These are phyloP conservation scores for Orgyia antiqua DNA, from an alignment of 2,888 invertebrate species.

Conservation along the genomic window DNA sequence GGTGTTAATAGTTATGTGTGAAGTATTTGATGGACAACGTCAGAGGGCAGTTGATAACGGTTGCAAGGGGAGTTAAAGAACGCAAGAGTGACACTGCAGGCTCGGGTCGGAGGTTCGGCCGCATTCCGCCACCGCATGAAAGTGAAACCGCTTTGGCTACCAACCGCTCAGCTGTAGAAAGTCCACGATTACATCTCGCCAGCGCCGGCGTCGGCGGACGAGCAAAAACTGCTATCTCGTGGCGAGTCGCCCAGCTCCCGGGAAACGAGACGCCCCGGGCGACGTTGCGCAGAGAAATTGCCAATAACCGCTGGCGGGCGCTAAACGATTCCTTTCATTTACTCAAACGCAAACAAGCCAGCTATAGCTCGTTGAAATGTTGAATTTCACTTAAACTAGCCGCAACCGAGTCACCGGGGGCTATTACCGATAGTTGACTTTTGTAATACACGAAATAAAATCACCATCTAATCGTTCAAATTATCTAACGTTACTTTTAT, in stretches of 20 bases:
- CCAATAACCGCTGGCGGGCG: slow-evolving; percentile 38
- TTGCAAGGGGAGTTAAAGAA: slow-evolving; percentile 14
- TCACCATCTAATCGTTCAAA: slow-evolving; percentile 32
- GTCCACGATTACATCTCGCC: slow-evolving; percentile 70
- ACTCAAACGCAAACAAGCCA: slow-evolving; percentile 13
- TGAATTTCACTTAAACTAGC: slow-evolving; percentile 52
- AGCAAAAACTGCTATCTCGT: slow-evolving; percentile 70
- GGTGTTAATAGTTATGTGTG: slow-evolving; percentile 33
- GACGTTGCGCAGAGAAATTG: slow-evolving; percentile 51
- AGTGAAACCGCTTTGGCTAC: slow-evolving; percentile 68
- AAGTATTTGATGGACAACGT: too few relatives aligned
- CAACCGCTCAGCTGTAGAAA: slow-evolving; percentile 72
- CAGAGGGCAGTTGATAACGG: slow-evolving; percentile 4
- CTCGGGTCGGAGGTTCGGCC: slow-evolving; percentile 74
- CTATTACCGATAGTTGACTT: slow-evolving; percentile 33
- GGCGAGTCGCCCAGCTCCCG: slow-evolving; percentile 51
- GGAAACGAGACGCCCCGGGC: slow-evolving; percentile 61
- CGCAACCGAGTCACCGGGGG: slow-evolving; percentile 36
- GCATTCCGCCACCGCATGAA: slow-evolving; percentile 72
- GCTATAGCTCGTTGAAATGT: slow-evolving; percentile 35
- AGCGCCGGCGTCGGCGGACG: slow-evolving; percentile 53
- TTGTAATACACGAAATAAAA: slow-evolving; percentile 36
- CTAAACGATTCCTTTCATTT: slow-evolving; percentile 21
- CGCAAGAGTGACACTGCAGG: slow-evolving; percentile 41
- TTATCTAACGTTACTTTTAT: slow-evolving; percentile 37